Percentiles rank a stretch among this genome's conserved stretches.
These are phyloP conservation scores for Pteromalus puparum DNA, from an alignment of 1,140 invertebrate species.

Conservation along the genomic window DNA sequence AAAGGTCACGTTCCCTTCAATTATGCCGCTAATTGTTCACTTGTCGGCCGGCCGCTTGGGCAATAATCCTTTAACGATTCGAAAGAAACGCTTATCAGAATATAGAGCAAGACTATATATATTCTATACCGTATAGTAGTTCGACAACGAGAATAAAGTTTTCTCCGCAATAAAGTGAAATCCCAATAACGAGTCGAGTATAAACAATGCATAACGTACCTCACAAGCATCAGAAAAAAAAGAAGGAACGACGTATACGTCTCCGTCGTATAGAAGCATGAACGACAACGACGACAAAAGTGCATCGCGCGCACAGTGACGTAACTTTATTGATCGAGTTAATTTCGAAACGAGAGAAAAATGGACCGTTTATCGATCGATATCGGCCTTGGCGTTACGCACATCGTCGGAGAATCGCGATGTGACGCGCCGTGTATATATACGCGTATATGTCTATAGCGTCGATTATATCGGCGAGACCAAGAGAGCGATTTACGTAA, in stretches of 20 bases:
- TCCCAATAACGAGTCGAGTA: too few relatives aligned
- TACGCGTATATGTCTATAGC: too few relatives aligned
- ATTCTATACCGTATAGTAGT: too few relatives aligned
- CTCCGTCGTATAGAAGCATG: neutral
- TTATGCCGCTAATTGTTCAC: conserved; percentile 15
- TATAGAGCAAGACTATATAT: neutral
- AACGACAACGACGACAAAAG: neutral
- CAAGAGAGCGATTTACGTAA: conserved; percentile 4
- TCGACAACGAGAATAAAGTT: too few relatives aligned
- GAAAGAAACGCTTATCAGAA: neutral
- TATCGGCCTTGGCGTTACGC: conserved; percentile 2
- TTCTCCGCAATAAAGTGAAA: too few relatives aligned
- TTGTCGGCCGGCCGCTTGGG: neutral
- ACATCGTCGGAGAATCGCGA: neutral
- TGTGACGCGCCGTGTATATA: neutral
- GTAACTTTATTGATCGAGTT: conserved; percentile 5
- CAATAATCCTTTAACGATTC: conserved; percentile 1
- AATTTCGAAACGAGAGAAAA: conserved; percentile 32
- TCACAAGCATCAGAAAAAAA: neutral
- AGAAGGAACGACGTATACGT: too few relatives aligned
- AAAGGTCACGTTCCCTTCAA: neutral
- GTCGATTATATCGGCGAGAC: neutral
- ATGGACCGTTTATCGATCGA: conserved; percentile 25
- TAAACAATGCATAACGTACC: too few relatives aligned
- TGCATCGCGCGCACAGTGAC: neutral